Conservation (phyloP, 2,113 vertebrate species). For the Dinomys branickii region DNA sequence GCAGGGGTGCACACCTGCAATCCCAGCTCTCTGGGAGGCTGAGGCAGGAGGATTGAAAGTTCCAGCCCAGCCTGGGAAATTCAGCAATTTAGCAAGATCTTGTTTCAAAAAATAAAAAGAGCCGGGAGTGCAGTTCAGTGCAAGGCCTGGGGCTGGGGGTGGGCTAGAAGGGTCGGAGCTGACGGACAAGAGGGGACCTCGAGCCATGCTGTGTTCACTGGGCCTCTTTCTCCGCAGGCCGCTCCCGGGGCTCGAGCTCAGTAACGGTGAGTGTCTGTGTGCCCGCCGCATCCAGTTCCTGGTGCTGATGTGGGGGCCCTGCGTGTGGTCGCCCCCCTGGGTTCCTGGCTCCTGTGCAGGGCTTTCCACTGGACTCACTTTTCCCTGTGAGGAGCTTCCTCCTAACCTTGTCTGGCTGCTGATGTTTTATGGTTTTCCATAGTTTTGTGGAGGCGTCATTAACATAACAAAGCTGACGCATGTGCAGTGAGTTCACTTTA, state of each 20-base stretch:
- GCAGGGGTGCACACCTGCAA: not conserved
- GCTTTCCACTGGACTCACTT: not conserved
- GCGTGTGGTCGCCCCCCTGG: not conserved
- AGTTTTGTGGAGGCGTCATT: not conserved
- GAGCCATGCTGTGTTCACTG: not conserved
- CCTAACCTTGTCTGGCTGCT: not conserved
- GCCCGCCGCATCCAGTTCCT: accelerated
- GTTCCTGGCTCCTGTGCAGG: not conserved
- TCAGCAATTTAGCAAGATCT: not conserved
- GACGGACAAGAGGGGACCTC: not conserved
- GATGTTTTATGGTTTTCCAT: not conserved
- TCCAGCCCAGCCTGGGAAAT: not conserved
- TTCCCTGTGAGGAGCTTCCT: not conserved
- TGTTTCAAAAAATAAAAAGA: not conserved
- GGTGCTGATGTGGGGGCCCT: not conserved
- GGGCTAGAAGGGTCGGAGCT: not conserved
- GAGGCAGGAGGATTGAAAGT: not conserved
- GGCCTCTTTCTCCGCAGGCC: constrained; percentile 77
- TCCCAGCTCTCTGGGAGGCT: not conserved
- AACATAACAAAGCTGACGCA: not conserved
- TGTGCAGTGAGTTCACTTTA: not conserved
- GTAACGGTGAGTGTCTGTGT: constrained; percentile 77
- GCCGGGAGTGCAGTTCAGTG: not conserved
- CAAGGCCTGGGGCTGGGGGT: not conserved
- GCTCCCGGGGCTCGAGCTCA: constrained; percentile 81